Base-by-base conservation (phyloP, 1,140 invertebrate species). In the Megalopta genalis region DNA sequence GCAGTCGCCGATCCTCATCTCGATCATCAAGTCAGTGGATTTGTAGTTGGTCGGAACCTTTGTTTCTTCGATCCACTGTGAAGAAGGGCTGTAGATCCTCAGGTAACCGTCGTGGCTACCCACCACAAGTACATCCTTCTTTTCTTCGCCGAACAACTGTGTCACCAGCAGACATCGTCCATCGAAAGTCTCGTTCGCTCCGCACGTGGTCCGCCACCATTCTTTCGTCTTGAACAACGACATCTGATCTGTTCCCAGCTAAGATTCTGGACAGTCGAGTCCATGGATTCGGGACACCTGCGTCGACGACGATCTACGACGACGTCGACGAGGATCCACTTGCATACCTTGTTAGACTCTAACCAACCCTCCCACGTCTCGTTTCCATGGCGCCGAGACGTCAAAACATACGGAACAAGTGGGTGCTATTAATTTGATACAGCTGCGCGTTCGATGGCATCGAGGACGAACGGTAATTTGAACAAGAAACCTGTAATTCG, bases 171-270 rank as follows among this genome's bases (percentile, higher is more conserved):
- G 85, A 66, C 94, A 95, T 25, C 93, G 93, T 49, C 94, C 90
- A 82, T 96, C 95, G 90, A 95, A 96, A 62, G 91, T 92, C 85
- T 96, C 95, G 46, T 94, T 92, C 42, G 94, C 93, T 21, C 95
- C 95, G 83, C 94, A 95, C 21, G 93, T 91, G 9, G 94, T 94
- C 27, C 94, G 93, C 97, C 97, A 97, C 93, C 96, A 96, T 80
- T 97, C 96, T 87, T 95, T 94, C 0, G 95, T 94, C 93, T 96
- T 97, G 91, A 97, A 97, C 60, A 97, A 91, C 25, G 96, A 97
- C 97, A 97, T 97, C 18, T 4, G n/a, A 1, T 9, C 10, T 46
- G 42, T 14, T 46, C 10, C 10, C 42, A 46, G 42, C 2, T 42
- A 10, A 42, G 39, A 10, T 42, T 12, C n/a, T 16, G 23, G 21